Evolutionary conservation across 2,888 invertebrate species (phyloP).

Genomic region (Pristionchus entomophagus): DNA sequence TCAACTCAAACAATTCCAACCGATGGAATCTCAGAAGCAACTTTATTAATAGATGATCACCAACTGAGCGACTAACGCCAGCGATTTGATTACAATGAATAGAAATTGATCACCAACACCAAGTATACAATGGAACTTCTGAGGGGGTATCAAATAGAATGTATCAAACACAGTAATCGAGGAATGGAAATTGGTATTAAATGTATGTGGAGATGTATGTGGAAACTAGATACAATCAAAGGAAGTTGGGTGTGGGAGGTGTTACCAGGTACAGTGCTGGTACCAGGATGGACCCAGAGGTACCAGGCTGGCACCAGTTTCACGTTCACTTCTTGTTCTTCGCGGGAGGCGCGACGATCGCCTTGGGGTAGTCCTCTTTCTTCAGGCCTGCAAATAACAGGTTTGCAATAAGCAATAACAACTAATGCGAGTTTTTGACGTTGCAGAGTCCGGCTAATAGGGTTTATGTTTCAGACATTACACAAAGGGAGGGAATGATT

Average conservation of each 20-base stretch:
- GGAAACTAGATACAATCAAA: neutral
- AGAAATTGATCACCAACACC: too few species aligned
- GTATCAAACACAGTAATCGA: too few species aligned
- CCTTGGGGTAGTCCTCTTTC: conserved; percentile 44
- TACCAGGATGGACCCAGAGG: too few species aligned
- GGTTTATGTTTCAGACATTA: too few species aligned
- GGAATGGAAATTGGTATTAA: neutral
- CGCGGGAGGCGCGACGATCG: conserved; percentile 24
- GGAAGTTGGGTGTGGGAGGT: too few species aligned
- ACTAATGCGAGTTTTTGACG: too few species aligned
- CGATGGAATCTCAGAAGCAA: neutral
- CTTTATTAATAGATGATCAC: neutral
- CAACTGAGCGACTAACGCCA: too few species aligned
- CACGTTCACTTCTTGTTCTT: conserved; percentile 35
- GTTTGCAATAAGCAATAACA: neutral
- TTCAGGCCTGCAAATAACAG: neutral
- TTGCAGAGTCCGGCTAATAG: too few species aligned
- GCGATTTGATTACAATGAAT: too few species aligned
- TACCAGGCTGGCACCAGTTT: too few species aligned
- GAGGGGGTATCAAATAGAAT: neutral
- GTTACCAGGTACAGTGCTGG: too few species aligned
- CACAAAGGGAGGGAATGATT: too few species aligned
- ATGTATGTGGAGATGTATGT: neutral
- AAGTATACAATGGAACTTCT: neutral
- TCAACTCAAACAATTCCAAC: neutral